A percentile compares a stretch with the other conserved stretches of the same genome.
phyloP scores from a whole-genome alignment of 2,888 invertebrate genomes.

The Oscheius sp. region DNA sequence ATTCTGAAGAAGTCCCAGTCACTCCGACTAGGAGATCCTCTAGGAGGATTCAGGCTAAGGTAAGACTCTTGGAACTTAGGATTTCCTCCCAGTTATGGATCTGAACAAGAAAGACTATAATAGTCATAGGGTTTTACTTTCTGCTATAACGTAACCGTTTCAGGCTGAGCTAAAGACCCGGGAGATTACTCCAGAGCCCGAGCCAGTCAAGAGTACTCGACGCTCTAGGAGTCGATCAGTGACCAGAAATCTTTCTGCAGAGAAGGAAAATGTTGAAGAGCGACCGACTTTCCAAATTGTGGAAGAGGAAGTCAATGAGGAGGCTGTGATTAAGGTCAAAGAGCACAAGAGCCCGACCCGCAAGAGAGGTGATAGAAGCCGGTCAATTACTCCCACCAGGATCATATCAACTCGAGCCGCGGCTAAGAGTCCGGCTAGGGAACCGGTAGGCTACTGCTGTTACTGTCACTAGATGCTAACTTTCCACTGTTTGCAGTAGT shows the following conservation, averaged over 20 bases:
- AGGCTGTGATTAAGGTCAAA: background rate
- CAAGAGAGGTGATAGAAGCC: background rate
- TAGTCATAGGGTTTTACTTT: background rate
- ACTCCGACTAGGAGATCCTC: background rate
- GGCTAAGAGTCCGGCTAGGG: background rate
- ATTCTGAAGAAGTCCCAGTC: too few species aligned
- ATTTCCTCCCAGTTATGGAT: too few species aligned
- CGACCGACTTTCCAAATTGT: background rate
- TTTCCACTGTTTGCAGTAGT: too few species aligned
- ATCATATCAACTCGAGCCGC: background rate
- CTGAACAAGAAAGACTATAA: background rate
- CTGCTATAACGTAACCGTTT: background rate
- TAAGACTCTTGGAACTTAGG: background rate
- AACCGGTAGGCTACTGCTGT: background rate
- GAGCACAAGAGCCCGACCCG: background rate
- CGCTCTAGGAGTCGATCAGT: conserved; percentile 13
- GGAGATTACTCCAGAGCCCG: background rate
- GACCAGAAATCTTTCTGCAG: background rate
- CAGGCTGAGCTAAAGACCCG: background rate
- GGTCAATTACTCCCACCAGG: conserved; percentile 8
- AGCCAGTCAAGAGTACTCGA: background rate
- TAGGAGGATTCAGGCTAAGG: conserved; percentile 16
- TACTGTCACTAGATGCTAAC: too few species aligned
- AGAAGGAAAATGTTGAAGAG: background rate
- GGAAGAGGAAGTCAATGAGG: background rate